Base-by-base conservation (phyloP, 2,888 invertebrate species). In the Alloplasta piceator region DNA sequence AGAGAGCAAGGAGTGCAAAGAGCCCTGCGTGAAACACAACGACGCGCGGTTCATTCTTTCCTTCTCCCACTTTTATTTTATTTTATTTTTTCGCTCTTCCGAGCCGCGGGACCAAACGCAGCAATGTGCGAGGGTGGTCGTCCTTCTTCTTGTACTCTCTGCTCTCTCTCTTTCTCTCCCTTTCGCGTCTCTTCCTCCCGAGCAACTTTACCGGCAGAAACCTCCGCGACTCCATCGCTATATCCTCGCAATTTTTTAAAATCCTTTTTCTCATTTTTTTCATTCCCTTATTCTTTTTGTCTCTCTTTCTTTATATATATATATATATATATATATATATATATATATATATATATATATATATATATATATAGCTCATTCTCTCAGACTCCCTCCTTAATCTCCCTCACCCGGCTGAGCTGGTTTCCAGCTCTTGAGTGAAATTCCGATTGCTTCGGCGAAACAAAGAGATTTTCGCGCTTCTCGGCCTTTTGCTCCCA, bases 91-190 rank as follows among this genome's bases (percentile, higher is more conserved):
- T 16, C 46, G 14, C 46, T 55, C 43, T 52, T 78, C 61, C 75
- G 74, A 78, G 52, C 60, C 56, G 68, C 70, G 63, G 56, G 79
- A 72, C 67, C 67, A 78, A 78, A 72, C 60, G 71, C 75, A 71
- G 74, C 78, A 48, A 81, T 78, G 67, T 78, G 81, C 81, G 81
- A 78, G 81, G 81, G 81, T 81, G 81, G 81, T 81, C 81, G 78
- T 77, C 76, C 80, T 73, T 63, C 73, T 80, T 78, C 36, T n/a
- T n/a, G n/a, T n/a, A n/a, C n/a, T n/a, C n/a, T 66, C 73, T 73
- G 52, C 70, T 77, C 68, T 70, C 70, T 63, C 55, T 63, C 63
- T n/a, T n/a, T n/a, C n/a, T n/a, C n/a, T n/a, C n/a, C n/a, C n/a
- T n/a, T n/a, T n/a, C n/a, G n/a, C 72, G 43, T 73, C 66, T 56